Evolutionary conservation across 2,113 vertebrate genomes (phyloP), one percentile per base, ranked within the genome.

Genomic region (Protobothrops flavoviridis): DNA sequence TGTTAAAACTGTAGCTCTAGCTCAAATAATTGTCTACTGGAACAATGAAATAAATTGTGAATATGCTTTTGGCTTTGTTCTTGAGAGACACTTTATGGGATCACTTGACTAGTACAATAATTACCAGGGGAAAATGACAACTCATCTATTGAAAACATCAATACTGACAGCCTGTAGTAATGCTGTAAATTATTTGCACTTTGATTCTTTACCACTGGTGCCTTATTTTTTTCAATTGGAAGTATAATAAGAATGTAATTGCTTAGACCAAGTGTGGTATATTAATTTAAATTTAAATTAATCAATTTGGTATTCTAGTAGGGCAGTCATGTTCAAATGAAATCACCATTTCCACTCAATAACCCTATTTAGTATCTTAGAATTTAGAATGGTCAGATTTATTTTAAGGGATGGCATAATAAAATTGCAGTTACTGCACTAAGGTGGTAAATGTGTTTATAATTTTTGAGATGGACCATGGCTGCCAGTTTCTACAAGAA

Each of bases 81-180:
- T 26, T 85, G 43, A 24, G 1, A 24, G n/a, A 39, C 24, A n/a
- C 15, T 94, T 89, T 59, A 53, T 39, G 85, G 55, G 74, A 45
- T 74, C 89, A 61, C 69, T 53, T 86, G 87, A 45, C 29, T 91
- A 89, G 55, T 15, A 55, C 29, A 86, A 64, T 90, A 94, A 89
- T 92, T 86, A 56, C 53, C 23, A 64, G 33, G 53, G 3, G 24
- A 29, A 55, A 81, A 89, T 20, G 55, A 11, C 13, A 53, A 24
- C 11, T 57, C 29, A 91, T 56, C 53, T 29, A 45, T 39, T 53
- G 43, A 52, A 39, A 56, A 39, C 11, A 26, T 88, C 39, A 57
- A 56, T 20, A 17, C 15, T 93, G 33, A 69, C 57, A 87, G 39
- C 85, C 69, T 48, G 89, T 69, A 91, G 88, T n/a, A 45, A 81